Base-by-base conservation (phyloP, 2,888 invertebrate species). In the Sicus ferrugineus region DNA sequence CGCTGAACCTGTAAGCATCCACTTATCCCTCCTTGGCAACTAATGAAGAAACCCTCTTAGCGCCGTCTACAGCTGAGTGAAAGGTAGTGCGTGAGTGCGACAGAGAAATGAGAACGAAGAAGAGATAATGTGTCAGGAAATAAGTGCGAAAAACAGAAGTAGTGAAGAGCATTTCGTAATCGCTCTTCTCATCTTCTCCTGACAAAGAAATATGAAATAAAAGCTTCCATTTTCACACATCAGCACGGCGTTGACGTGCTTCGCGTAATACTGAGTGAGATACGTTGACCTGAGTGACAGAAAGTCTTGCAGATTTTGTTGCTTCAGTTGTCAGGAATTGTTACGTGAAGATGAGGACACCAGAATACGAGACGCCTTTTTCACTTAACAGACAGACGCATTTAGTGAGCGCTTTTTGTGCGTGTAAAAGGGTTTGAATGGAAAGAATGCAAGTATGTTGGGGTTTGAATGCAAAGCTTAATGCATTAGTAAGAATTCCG, bases 101-200 rank as follows among this genome's bases (percentile, higher is more conserved):
- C 7, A 42, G 26, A 42, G 3, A 14, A 23, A 23, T 28, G 11
- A 42, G 21, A 42, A 5, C n/a, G 42, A 21, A 61, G 19, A 21
- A 23, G 11, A 6, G 50, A 54, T 23, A 34, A n/a, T 7, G 31
- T 26, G n/a, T 21, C 34, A 50, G 7, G 11, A 38, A 16, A 42
- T 1, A n/a, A 2, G n/a, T 3, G 26, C 9, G 26, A 16, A 26
- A 42, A 61, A 42, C n/a, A 9, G 38, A 59, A 59, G 26, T 19
- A 38, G 38, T 3, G 19, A 38, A 59, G 38, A 21, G 59, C 59
- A 59, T 59, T 59, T 38, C 34, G 59, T 38, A 23, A 59, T 59
- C 34, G 38, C 19, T 59, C 38, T 59, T 59, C 59, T 34, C 38
- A 59, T 59, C 50, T 21, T 34, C 21, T 14, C 34, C 23, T 34